Percentiles rank a stretch among this genome's conserved stretches.
These are phyloP conservation scores for Phacellophora camtschatica DNA, from an alignment of 30 jellyfish, hydroid and myxozoan genomes.

Conservation along the genomic window DNA sequence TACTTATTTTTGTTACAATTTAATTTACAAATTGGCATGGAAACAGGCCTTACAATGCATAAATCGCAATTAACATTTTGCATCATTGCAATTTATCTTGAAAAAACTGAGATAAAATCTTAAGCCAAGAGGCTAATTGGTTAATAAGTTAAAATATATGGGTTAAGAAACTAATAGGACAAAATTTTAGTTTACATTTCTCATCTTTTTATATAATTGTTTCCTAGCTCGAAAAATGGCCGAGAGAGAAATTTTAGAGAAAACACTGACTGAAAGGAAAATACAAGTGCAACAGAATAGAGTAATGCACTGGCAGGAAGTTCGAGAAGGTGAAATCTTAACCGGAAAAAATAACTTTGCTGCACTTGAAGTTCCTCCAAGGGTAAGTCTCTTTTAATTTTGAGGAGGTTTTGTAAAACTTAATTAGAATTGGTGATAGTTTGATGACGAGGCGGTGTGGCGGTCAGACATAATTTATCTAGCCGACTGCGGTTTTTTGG, in stretches of 20 bases:
- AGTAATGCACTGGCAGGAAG: background rate
- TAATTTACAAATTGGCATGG: too few species aligned
- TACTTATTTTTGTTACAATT: too few species aligned
- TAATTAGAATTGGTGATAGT: background rate
- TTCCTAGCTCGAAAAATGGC: constrained; percentile 30
- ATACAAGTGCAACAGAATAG: background rate
- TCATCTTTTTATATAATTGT: background rate
- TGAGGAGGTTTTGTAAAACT: background rate
- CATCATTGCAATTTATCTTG: too few species aligned
- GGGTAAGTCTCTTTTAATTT: background rate
- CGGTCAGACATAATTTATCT: too few species aligned
- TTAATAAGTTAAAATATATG: too few species aligned
- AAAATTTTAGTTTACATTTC: background rate
- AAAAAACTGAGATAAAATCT: too few species aligned
- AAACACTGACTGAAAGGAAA: constrained; percentile 10
- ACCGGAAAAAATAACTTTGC: background rate
- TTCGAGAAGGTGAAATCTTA: too few species aligned
- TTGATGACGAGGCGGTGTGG: background rate
- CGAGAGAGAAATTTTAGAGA: constrained; percentile 27
- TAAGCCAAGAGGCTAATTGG: too few species aligned
- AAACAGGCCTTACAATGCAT: too few species aligned
- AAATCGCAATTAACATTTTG: too few species aligned
- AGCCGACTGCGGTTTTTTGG: too few species aligned
- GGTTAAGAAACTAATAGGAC: too few species aligned
- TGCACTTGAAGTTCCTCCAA: constrained; percentile 29